Percentiles rank a stretch among this genome's conserved stretches.
Conservation (phyloP, 2,888 invertebrate genomes). For the Syrista parreyssii region DNA sequence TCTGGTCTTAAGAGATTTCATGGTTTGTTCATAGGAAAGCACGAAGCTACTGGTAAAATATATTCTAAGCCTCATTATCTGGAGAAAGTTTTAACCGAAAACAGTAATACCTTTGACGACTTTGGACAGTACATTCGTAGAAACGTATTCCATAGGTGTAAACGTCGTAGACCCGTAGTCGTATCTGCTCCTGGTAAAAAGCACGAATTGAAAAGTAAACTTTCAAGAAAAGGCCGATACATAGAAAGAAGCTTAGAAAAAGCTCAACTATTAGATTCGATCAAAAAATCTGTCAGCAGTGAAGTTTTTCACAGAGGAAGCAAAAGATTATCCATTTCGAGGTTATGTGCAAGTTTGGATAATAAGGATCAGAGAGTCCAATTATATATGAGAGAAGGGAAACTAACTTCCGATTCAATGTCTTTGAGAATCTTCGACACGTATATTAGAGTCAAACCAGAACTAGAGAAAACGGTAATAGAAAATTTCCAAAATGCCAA, state of each 20-base stretch:
- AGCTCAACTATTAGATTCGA: not conserved
- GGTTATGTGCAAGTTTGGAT: not conserved
- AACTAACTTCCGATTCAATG: not conserved
- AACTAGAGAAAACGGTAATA: not conserved
- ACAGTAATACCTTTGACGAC: not conserved
- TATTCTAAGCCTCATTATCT: conserved; percentile 7
- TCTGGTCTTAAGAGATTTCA: not conserved
- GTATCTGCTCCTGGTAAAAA: not conserved
- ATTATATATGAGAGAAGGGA: not conserved
- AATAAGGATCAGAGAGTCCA: not conserved
- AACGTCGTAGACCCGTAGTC: not conserved
- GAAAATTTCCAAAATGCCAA: not conserved
- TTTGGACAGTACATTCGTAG: no score
- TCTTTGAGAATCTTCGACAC: not conserved
- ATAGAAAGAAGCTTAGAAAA: not conserved
- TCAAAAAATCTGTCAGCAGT: conserved; percentile 7
- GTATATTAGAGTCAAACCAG: not conserved
- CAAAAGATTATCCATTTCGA: not conserved
- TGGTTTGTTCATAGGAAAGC: not conserved
- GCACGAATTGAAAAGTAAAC: no score
- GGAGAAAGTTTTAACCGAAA: conserved; percentile 5
- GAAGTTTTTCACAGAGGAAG: conserved; percentile 18
- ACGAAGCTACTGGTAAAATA: not conserved
- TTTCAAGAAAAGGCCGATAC: no score
- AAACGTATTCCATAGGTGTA: not conserved